Percentiles rank a stretch among this genome's conserved stretches.
phyloP scores from a whole-genome alignment of 2,113 vertebrate genomes.

The Chaetura pelagica region DNA sequence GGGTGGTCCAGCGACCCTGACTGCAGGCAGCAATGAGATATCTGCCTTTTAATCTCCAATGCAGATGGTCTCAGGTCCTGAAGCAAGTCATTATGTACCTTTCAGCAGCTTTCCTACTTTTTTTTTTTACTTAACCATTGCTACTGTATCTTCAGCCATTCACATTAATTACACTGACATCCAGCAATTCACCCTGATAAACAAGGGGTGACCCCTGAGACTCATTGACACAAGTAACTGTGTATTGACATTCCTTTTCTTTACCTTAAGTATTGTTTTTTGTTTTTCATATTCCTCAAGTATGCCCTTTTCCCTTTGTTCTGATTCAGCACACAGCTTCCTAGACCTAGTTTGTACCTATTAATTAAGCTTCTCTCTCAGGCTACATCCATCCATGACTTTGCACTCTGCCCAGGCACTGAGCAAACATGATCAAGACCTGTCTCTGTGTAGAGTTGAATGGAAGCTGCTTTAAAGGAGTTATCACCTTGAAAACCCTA shows the following conservation, averaged over 20 bases:
- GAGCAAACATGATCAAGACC: background rate
- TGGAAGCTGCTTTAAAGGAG: background rate
- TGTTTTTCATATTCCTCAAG: background rate
- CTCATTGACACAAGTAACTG: background rate
- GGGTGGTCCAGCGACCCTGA: background rate
- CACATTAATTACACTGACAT: background rate
- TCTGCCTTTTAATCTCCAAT: background rate
- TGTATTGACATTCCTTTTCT: background rate
- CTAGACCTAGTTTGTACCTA: background rate
- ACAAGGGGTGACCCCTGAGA: background rate
- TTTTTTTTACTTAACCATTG: background rate
- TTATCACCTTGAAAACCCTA: conserved; percentile 35
- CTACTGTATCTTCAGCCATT: background rate
- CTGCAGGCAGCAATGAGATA: background rate
- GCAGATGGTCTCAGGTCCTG: background rate
- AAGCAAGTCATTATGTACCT: background rate
- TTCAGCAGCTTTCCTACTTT: background rate
- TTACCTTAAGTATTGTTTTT: fast-evolving
- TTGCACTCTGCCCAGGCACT: background rate
- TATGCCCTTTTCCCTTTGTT: background rate
- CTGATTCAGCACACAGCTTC: background rate
- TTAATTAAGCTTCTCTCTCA: background rate
- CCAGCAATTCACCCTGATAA: background rate
- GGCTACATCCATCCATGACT: background rate
- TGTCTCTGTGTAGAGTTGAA: background rate